Conservation (phyloP, 53 echinoderm and acorn worm species). For the Astropecten irregularis region DNA sequence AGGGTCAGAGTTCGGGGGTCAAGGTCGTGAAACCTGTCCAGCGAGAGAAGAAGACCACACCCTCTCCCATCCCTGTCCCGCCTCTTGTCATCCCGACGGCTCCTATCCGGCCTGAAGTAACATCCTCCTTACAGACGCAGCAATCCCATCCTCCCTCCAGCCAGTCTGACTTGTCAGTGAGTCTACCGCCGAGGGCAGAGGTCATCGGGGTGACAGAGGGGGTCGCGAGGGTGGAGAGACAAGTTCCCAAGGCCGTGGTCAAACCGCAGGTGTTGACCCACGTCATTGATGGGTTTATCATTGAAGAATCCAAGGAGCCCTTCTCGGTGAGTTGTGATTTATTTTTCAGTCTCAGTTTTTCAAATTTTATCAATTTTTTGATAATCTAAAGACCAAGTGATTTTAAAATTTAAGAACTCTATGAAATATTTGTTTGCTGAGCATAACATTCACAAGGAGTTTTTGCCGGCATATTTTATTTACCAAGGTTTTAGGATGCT, state of each 20-base stretch:
- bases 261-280: slow-evolving; percentile 95
- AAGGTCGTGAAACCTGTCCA: slow-evolving; percentile 38
- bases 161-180: background rate
- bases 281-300: slow-evolving; percentile 97
- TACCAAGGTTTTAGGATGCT: too few relatives aligned
- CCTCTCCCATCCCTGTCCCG: background rate
- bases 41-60: slow-evolving; percentile 42
- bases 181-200: slow-evolving; percentile 39
- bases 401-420: too few relatives aligned
- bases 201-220: slow-evolving; percentile 28
- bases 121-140: slow-evolving; percentile 12
- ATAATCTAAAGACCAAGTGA: too few relatives aligned
- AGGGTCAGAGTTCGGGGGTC: slow-evolving; percentile 33
- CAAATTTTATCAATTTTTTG: too few relatives aligned
- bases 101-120: slow-evolving; percentile 35
- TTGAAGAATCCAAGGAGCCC: slow-evolving; percentile 95
- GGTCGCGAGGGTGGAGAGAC: slow-evolving; percentile 62
- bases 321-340: slow-evolving; percentile 78
- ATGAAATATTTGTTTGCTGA: too few relatives aligned
- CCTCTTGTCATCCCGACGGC: slow-evolving; percentile 41
- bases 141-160: background rate
- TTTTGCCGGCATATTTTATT: too few relatives aligned
- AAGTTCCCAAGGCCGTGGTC: slow-evolving; percentile 86
- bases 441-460: too few relatives aligned
- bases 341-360: too few relatives aligned